These are phyloP conservation scores for Enhydra lutris DNA, from an alignment of 2,113 vertebrate genomes.

Conservation along the genomic window DNA sequence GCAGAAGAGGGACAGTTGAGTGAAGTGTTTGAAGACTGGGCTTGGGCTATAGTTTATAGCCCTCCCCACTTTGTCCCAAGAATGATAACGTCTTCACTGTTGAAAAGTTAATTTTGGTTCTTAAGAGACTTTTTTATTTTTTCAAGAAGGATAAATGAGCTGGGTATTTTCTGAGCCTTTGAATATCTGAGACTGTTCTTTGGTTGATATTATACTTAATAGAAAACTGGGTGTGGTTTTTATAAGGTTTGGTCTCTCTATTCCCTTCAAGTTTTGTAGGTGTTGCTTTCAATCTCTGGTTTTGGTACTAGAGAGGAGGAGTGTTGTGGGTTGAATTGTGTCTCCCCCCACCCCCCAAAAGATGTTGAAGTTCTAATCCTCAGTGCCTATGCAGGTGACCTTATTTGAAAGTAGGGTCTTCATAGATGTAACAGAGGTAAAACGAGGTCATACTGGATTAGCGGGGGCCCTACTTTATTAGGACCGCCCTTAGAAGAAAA, in stretches of 20 bases:
- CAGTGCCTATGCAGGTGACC: background rate
- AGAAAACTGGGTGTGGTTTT: background rate
- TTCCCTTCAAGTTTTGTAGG: background rate
- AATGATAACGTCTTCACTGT: background rate
- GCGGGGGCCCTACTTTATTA: background rate
- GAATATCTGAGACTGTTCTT: background rate
- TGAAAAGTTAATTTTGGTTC: conserved; percentile 14
- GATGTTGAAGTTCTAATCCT: background rate
- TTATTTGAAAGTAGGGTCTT: background rate
- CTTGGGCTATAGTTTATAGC: background rate
- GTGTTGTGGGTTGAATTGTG: background rate
- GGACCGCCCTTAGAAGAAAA: background rate
- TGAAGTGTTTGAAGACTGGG: background rate
- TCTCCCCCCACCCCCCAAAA: background rate
- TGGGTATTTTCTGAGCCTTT: background rate
- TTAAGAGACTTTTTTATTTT: background rate
- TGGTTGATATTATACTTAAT: background rate
- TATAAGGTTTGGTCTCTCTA: background rate
- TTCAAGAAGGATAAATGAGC: background rate
- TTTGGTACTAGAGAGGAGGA: background rate
- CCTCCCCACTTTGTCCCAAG: too few relatives aligned
- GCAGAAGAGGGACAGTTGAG: background rate
- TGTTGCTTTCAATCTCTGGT: background rate
- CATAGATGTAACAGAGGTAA: background rate
- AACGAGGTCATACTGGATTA: background rate